Percentiles rank a stretch among this genome's conserved stretches.
Evolutionary conservation across 2,888 invertebrate species (phyloP).

Genomic region (Ophion ventricosus): DNA sequence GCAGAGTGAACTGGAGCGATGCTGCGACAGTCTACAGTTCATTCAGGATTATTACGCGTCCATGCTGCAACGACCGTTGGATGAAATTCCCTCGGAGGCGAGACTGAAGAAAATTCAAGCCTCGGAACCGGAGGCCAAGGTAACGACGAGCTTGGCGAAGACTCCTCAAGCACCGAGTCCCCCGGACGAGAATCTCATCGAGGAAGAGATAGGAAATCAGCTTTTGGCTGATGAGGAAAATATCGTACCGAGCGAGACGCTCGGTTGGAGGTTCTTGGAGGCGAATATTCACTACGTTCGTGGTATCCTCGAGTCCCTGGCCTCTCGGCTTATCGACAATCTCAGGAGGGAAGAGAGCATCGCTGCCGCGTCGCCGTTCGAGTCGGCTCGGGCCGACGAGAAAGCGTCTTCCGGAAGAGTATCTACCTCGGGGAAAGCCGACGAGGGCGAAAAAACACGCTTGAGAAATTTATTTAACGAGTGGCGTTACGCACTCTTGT

Average conservation of each 20-base stretch:
- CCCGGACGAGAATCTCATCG: constrained; percentile 54
- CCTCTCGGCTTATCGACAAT: constrained; percentile 39
- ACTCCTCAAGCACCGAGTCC: constrained; percentile 19
- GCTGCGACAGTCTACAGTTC: constrained; percentile 82
- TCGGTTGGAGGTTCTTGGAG: constrained; percentile 63
- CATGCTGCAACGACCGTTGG: constrained; percentile 72
- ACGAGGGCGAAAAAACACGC: constrained; percentile 8
- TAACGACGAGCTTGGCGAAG: constrained; percentile 35
- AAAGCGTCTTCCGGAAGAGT: constrained; percentile 51
- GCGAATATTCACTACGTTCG: constrained; percentile 64
- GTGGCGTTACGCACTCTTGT: constrained; percentile 85
- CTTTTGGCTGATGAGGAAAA: constrained; percentile 47
- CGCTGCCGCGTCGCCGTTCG: constrained; percentile 10
- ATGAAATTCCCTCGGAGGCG: constrained; percentile 45
- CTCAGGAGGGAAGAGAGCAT: constrained; percentile 57
- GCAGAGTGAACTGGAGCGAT: constrained; percentile 87
- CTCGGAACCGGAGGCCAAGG: constrained; percentile 13
- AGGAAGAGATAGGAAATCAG: constrained; percentile 60
- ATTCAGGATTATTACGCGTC: constrained; percentile 83
- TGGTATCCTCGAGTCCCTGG: constrained; percentile 64
- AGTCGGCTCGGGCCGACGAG: constrained; percentile 32
- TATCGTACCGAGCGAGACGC: constrained; percentile 27
- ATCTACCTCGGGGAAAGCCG: constrained; percentile 21
- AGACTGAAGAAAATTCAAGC: constrained; percentile 50
- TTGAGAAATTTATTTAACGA: constrained; percentile 82